phyloP scores from a whole-genome alignment of 2,113 vertebrate species.

The Maylandia zebra region DNA sequence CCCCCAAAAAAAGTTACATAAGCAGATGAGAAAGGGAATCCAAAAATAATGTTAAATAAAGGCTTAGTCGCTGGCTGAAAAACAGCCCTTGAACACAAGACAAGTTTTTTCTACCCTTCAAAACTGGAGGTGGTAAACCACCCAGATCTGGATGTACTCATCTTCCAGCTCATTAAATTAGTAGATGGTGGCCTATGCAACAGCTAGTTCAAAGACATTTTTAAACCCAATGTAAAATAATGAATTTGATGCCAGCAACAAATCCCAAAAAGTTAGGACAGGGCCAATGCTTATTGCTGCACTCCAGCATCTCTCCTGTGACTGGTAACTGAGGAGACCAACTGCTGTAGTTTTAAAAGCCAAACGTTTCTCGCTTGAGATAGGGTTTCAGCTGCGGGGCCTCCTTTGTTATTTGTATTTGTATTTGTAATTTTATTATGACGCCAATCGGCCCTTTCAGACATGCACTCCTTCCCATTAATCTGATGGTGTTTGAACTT shows the following conservation, averaged over 20 bases:
- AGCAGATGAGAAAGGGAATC: background rate
- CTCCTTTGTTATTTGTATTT: background rate
- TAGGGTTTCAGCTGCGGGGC: background rate
- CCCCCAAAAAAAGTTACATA: background rate
- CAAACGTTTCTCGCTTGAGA: background rate
- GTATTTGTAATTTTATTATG: background rate
- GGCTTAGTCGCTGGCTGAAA: background rate
- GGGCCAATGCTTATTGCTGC: background rate
- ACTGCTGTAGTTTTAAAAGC: background rate
- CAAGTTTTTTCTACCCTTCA: background rate
- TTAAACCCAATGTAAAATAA: background rate
- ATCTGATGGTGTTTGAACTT: background rate
- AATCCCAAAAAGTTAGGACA: background rate
- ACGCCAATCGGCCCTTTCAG: background rate
- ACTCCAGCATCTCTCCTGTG: background rate
- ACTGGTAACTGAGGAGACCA: background rate
- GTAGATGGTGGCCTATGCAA: background rate
- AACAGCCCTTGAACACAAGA: background rate
- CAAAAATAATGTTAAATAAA: background rate
- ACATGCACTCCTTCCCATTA: background rate
- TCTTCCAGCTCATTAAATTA: background rate
- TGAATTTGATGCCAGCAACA: background rate
- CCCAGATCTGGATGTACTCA: background rate
- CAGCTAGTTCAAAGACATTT: background rate
- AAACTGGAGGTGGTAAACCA: background rate